Percentiles rank a stretch among this genome's conserved stretches.
Evolutionary conservation across 2,888 invertebrate species (phyloP).

Genomic region (Chydorus sphaericus): DNA sequence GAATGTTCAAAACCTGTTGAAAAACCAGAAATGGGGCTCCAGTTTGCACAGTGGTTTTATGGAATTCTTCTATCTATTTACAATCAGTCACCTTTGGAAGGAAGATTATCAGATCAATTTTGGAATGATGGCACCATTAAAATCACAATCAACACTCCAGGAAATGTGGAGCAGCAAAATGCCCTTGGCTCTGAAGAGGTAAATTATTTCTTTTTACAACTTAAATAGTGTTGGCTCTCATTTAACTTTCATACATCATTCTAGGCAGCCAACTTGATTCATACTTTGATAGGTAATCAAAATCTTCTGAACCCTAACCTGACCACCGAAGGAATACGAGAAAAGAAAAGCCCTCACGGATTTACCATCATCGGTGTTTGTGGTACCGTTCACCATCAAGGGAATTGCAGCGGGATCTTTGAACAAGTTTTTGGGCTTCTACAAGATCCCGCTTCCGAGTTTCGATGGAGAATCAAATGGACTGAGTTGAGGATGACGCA

Average conservation of each 20-base stretch:
- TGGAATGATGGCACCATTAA: conserved; percentile 35
- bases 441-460: conserved; percentile 42
- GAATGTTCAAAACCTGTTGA: not conserved
- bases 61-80: conserved; percentile 12
- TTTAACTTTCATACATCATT: no score
- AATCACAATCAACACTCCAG: conserved; percentile 25
- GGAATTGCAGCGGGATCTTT: conserved; percentile 42
- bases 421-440: conserved; percentile 48
- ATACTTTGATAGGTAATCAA: conserved; percentile 26
- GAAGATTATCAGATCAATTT: conserved; percentile 32
- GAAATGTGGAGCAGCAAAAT: conserved; percentile 22
- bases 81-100: not conserved
- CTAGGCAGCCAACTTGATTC: conserved; percentile 28
- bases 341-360: conserved; percentile 44
- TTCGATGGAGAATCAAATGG: conserved; percentile 53
- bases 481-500: conserved; percentile 28
- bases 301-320: conserved; percentile 46
- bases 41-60: conserved; percentile 19
- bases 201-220: no score
- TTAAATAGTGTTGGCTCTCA: no score
- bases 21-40: conserved; percentile 17
- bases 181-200: conserved; percentile 24
- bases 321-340: conserved; percentile 39
- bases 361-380: conserved; percentile 42
- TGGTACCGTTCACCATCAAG: conserved; percentile 43